Conservation (phyloP, 2,888 invertebrate genomes). For the Arctia plantaginis region DNA sequence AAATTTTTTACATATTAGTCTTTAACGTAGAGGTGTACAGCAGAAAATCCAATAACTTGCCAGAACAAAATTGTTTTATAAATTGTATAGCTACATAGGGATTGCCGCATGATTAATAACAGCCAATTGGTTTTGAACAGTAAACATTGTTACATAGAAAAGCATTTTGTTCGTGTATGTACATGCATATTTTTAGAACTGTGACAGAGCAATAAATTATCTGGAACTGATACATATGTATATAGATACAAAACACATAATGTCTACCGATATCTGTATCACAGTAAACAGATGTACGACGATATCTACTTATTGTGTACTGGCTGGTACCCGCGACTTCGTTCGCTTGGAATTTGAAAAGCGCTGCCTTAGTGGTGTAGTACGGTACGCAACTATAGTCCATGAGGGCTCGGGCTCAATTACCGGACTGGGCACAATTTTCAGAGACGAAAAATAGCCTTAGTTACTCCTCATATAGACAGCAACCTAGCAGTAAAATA, state of each 20-base stretch:
- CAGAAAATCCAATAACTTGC: conserved; percentile 26
- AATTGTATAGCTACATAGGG: conserved; percentile 25
- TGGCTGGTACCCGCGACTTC: too few relatives aligned
- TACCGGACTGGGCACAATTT: too few relatives aligned
- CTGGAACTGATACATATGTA: conserved; percentile 1
- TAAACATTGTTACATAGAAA: conserved; percentile 40
- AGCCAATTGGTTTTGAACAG: conserved; percentile 52
- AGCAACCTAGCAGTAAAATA: too few relatives aligned
- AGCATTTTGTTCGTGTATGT: conserved; percentile 26
- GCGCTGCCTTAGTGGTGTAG: too few relatives aligned
- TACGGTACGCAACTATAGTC: too few relatives aligned
- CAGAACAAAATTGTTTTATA: conserved; percentile 19
- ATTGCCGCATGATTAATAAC: conserved; percentile 54
- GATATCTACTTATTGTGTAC: not conserved
- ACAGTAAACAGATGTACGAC: conserved; percentile 1
- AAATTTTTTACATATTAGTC: conserved; percentile 24
- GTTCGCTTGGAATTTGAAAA: too few relatives aligned
- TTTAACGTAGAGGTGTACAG: conserved; percentile 30
- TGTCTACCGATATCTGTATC: not conserved
- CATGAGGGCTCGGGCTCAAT: too few relatives aligned
- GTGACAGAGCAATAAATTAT: conserved; percentile 3
- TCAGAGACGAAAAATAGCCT: too few relatives aligned
- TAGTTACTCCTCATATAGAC: too few relatives aligned
- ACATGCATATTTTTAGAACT: conserved; percentile 13
- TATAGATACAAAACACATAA: too few relatives aligned